Percentiles rank a stretch among this genome's conserved stretches.
phyloP scores from a whole-genome alignment of 2,113 vertebrate species.

The Melanostigma gelatinosum region DNA sequence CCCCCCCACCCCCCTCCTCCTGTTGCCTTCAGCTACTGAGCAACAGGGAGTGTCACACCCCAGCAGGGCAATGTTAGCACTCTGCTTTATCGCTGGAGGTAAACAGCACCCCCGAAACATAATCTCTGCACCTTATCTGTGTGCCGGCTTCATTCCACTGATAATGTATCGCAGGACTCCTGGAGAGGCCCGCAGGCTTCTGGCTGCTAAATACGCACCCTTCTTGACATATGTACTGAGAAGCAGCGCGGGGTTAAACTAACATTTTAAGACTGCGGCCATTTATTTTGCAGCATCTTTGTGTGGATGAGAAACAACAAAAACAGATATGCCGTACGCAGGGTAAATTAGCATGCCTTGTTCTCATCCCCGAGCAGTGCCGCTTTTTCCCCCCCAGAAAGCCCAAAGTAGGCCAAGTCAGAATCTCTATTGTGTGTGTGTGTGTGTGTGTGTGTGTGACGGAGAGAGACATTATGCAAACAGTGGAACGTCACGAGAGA shows the following conservation, averaged over 20 bases:
- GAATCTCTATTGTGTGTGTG: slow-evolving; percentile 44
- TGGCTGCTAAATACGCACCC: background rate
- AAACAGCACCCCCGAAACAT: slow-evolving; percentile 40
- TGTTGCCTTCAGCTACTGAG: slow-evolving; percentile 30
- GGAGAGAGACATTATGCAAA: slow-evolving; percentile 36
- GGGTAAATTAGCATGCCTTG: slow-evolving; percentile 16
- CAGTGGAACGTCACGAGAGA: slow-evolving; percentile 21
- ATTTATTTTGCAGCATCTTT: slow-evolving; percentile 29
- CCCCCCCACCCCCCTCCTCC: background rate
- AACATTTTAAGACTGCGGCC: slow-evolving; percentile 5
- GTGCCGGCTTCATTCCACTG: slow-evolving; percentile 25
- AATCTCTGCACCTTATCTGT: slow-evolving; percentile 54
- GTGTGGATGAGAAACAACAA: slow-evolving; percentile 31
- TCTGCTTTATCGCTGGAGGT: slow-evolving; percentile 46
- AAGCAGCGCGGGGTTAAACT: background rate
- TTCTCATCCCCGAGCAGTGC: slow-evolving; percentile 17
- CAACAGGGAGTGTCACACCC: background rate
- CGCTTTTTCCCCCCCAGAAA: background rate
- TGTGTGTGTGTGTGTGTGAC: slow-evolving; percentile 11
- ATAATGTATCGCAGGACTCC: slow-evolving; percentile 36
- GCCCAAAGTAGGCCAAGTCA: slow-evolving; percentile 64
- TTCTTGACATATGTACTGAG: slow-evolving; percentile 5
- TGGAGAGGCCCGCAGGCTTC: slow-evolving; percentile 5
- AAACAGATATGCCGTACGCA: slow-evolving; percentile 12
- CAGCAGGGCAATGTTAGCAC: slow-evolving; percentile 22